Percentiles rank a stretch among this genome's conserved stretches.
Conservation (phyloP, 2,888 invertebrate species). For the Escarpia spicata region DNA sequence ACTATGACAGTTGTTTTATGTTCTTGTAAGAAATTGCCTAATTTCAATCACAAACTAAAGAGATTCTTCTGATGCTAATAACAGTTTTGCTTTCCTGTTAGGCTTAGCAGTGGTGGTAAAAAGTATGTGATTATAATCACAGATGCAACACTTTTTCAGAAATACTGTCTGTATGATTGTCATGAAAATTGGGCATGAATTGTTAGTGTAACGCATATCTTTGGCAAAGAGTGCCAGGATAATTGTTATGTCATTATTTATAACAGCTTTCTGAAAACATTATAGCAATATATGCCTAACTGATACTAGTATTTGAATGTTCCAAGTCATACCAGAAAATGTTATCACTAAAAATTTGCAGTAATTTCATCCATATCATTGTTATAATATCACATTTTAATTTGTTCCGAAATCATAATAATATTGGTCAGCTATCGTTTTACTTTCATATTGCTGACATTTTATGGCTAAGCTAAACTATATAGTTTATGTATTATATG, state of each 20-base stretch:
- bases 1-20: no score
- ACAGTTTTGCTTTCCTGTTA: no score
- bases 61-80: no score
- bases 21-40: no score
- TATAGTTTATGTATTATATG: background rate
- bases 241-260: background rate
- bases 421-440: background rate
- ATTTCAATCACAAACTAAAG: background rate
- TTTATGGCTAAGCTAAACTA: background rate
- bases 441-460: background rate
- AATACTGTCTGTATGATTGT: background rate
- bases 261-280: background rate
- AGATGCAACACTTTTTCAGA: background rate
- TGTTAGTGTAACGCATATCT: background rate
- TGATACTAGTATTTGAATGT: background rate
- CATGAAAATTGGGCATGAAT: background rate
- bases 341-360: background rate
- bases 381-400: background rate
- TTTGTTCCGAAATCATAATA: background rate
- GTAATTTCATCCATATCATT: background rate
- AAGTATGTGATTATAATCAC: background rate
- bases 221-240: background rate
- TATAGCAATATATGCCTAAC: background rate
- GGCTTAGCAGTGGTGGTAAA: no score
- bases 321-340: no score